Conservation (phyloP, 92 coral and sea anemone species). For the Scolanthus callimorphus region DNA sequence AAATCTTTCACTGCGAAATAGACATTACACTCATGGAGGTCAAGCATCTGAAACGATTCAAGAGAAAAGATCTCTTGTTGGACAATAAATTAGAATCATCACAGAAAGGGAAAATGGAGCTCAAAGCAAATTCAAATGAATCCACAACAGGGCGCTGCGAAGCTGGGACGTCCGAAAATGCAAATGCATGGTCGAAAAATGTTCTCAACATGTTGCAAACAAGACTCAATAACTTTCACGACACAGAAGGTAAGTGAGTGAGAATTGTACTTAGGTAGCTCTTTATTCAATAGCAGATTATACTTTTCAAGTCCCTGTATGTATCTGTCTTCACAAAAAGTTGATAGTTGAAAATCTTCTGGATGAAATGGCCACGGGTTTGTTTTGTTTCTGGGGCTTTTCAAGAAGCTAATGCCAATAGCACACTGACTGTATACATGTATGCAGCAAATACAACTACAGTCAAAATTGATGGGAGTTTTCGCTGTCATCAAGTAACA, state of each 20-base stretch:
- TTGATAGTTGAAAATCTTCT: neutral
- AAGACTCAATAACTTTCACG: slow-evolving; percentile 19
- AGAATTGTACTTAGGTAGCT: neutral
- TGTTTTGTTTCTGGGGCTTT: neutral
- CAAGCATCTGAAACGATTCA: neutral
- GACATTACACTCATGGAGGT: neutral
- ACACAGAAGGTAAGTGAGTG: slow-evolving; percentile 13
- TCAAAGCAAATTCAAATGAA: neutral
- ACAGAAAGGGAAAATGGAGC: neutral
- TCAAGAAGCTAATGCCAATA: too few species aligned
- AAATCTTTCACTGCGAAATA: neutral
- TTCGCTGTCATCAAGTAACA: too few species aligned
- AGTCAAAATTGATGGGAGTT: too few species aligned
- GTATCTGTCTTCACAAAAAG: too few species aligned
- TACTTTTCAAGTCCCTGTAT: too few species aligned
- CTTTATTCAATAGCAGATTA: too few species aligned
- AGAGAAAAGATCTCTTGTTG: neutral
- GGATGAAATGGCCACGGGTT: neutral
- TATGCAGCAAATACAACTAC: too few species aligned
- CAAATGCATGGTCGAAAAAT: slow-evolving; percentile 14
- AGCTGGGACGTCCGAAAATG: neutral
- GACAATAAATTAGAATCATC: neutral
- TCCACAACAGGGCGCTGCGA: neutral
- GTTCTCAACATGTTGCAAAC: slow-evolving; percentile 26
- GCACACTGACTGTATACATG: too few species aligned